Base-by-base conservation (phyloP, 2,888 invertebrate species). In the Dyspetes luteomarginatus region DNA sequence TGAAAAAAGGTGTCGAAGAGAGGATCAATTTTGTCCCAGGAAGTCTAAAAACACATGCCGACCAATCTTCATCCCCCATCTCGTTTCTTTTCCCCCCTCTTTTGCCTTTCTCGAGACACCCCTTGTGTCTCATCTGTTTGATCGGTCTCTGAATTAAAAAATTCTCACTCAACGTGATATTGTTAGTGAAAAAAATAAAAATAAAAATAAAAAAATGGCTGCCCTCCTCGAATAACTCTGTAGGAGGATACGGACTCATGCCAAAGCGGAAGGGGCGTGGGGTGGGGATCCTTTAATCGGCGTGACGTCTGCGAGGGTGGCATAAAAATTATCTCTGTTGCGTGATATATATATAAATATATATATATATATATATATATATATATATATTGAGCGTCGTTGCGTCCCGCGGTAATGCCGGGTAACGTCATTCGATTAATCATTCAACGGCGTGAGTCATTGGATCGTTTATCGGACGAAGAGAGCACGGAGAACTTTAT, bases 361-460 rank as follows among this genome's bases (percentile, higher is more conserved):
- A 26, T n/a, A 48, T 17, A n/a, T 22, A 50, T 45, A 58, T 45
- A 64, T 17, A 52, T 24, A 58, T 12, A n/a, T 52, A 41, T 17
- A 43, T 30, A 48, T 43, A 60, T 52, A 56, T 68, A 73, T 78
- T 41, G 24, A 75, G 52, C 68, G 62, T 72, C 65, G 56, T 28
- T 78, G 67, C 78, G 80, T 73, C 73, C 80, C 78, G 78, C 69
- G 81, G 72, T 74, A 77, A 73, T 74, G 58, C 65, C 65, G 56
- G 77, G 83, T 82, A 81, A 67, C 80, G 84, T 86, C 83, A 81
- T 85, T 83, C 85, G 84, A 89, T 89, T 88, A 86, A 88, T 89
- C 88, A 89, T 88, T 87, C 86, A 86, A 78, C 84, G n/a, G 86
- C 81, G 85, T 89, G 89, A 89, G 86, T 89, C 89, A 89, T 86